Base-by-base conservation (phyloP, 2,113 vertebrate genomes). In the Scophthalmus maximus region DNA sequence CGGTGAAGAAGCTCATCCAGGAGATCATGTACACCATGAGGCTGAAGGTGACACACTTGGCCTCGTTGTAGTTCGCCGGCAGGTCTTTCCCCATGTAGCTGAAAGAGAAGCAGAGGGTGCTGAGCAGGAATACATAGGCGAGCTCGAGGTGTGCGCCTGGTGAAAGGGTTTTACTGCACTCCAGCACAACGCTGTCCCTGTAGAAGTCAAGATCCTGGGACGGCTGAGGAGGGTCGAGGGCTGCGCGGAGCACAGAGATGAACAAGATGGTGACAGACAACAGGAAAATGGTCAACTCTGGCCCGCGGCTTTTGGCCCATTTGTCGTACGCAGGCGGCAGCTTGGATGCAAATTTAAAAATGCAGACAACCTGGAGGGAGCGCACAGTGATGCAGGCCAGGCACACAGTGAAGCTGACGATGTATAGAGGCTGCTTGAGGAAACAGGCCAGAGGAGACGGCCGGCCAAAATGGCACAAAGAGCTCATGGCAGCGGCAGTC, bases 31-130 rank as follows among this genome's bases (percentile, higher is more conserved):
- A 95, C 68, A 95, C 88, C 88, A 92, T 86, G 72, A 95, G 92
- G 79, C 94, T 93, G 60, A 96, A 90, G 26, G 94, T 93, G 75
- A 95, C 89, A 69, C 92, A 93, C 79, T 95, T 96, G 79, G 95
- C 95, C 57, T 96, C 94, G 0, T 92, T 96, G 91, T 96, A 95
- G 90, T 93, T 95, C 62, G 94, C 95, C 3, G 95, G 95, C 51
- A 96, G 89, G 63, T 95, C 94, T 86, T 95, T 96, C 29, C 95
- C 95, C 81, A 91, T 68, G 89, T 95, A 96, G 86, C 94, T 92
- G 15, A 96, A 94, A 46, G 76, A 64, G 76, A 96, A 96, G 66
- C 94, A 95, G 12, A 90, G 32, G 42, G 91, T 3, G 1, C 92
- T 94, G 55, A 96, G 87, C 4, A 92, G 1, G 6, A 76, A 88